Conservation (phyloP, 2,888 invertebrate genomes). For the Rhamnusium bicolor region DNA sequence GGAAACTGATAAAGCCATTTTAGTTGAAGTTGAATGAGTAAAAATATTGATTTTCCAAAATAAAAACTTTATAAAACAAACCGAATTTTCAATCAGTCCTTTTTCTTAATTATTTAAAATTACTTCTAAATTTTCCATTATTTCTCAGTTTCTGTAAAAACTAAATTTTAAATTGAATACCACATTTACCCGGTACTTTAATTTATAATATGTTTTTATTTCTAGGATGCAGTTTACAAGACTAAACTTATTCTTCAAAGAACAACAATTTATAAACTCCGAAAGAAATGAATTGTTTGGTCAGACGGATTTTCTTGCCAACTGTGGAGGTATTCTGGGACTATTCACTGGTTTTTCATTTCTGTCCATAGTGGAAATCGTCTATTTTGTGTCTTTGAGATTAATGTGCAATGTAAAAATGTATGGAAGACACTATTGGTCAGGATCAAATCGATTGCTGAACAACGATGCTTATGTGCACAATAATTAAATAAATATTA, state of each 20-base stretch:
- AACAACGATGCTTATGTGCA: conserved; percentile 62
- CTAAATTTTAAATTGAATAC: too few relatives aligned
- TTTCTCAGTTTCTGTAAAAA: too few relatives aligned
- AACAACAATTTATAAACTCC: conserved; percentile 75
- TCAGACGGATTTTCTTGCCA: conserved; percentile 74
- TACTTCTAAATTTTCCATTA: too few relatives aligned
- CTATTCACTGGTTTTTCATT: conserved; percentile 79
- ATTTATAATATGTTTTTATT: conserved; percentile 39
- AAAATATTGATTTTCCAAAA: too few relatives aligned
- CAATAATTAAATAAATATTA: conserved; percentile 39
- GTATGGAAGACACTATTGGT: conserved; percentile 69
- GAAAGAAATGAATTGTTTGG: conserved; percentile 75
- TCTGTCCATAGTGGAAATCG: conserved; percentile 76
- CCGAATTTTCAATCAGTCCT: too few relatives aligned
- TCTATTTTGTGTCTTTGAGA: conserved; percentile 75
- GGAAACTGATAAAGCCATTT: too few relatives aligned
- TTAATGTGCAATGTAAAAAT: conserved; percentile 72
- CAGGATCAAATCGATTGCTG: conserved; percentile 62
- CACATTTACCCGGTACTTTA: too few relatives aligned
- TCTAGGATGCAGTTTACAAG: conserved; percentile 74
- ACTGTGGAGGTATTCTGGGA: conserved; percentile 75
- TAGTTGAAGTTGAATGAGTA: too few relatives aligned
- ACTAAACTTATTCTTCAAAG: conserved; percentile 81
- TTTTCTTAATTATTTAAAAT: too few relatives aligned
- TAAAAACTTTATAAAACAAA: too few relatives aligned